These are phyloP conservation scores for Paramisgurnus dabryanus DNA, from an alignment of 2,113 vertebrate genomes.

Conservation along the genomic window DNA sequence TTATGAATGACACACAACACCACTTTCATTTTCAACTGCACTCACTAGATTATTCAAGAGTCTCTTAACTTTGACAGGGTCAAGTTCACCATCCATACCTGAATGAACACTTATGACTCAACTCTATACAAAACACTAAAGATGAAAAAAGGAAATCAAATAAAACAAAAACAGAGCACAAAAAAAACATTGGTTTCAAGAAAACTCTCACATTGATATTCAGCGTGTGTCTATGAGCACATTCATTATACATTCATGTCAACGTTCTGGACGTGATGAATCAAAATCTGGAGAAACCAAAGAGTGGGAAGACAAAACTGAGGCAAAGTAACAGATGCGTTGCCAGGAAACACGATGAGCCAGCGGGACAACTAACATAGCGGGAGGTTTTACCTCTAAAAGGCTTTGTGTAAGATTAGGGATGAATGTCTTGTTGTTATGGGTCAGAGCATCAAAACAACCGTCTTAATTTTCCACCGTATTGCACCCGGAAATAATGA, in stretches of 20 bases:
- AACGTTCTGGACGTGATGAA: conserved; percentile 17
- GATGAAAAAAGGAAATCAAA: neutral
- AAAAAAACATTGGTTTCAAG: too few relatives aligned
- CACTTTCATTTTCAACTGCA: too few relatives aligned
- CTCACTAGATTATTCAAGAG: too few relatives aligned
- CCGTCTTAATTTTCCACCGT: conserved; percentile 1
- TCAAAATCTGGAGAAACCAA: conserved; percentile 25
- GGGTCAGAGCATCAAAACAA: conserved; percentile 1
- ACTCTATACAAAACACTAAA: too few relatives aligned
- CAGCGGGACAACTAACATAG: neutral
- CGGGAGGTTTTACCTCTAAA: neutral
- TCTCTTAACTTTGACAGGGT: too few relatives aligned
- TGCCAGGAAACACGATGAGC: conserved; percentile 26
- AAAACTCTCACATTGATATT: neutral
- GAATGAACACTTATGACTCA: too few relatives aligned
- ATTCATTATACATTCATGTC: conserved; percentile 11
- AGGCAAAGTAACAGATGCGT: conserved; percentile 23
- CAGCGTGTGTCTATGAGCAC: neutral
- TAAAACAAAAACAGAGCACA: neutral
- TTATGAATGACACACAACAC: too few relatives aligned
- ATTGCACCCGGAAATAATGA: neutral
- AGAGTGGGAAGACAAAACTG: conserved; percentile 6
- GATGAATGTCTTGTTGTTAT: conserved; percentile 9
- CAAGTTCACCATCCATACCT: too few relatives aligned
- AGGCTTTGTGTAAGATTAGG: neutral